Base-by-base conservation (phyloP, 2,797 vertebrate species). In the Pogoniulus pusillus region DNA sequence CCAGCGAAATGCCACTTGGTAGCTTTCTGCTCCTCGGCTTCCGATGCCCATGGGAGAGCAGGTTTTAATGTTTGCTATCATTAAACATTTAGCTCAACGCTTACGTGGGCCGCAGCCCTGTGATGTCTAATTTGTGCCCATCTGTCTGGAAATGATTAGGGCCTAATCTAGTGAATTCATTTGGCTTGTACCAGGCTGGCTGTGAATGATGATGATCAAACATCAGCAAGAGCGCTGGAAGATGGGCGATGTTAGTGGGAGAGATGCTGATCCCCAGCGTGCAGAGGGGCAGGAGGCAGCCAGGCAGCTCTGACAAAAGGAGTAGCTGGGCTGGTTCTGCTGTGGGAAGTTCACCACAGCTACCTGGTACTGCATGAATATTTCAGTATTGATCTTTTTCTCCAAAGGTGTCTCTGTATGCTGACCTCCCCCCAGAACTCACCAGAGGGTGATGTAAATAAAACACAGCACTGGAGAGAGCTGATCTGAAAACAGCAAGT, bases 141-240 rank as follows among this genome's bases (percentile, higher is more conserved):
- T 91, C 83, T 96, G 91, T 41, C 89, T 58, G 16, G 54, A 68
- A 79, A 75, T 66, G 53, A 59, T 88, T 64, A 85, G 78, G 69
- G 69, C 55, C 62, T 74, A 37, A 93, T 68, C 54, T 34, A 32
- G 22, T 24, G 54, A 70, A 83, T 82, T 82, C 62, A 62, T 10
- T 11, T 18, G 65, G 58, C 54, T 90, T 43, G 27, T 6, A 2
- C 27, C 9, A 58, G 73, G 68, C 45, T 30, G 37, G 4, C n/a
- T 15, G 75, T 64, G 72, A 82, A 84, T 80, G 6, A 13, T 0
- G 82, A 58, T 7, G 59, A 43, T 18, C 54, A 54, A 79, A 12
- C 3, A 62, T n/a, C 66, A 73, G 15, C 29, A 45, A 4, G 74
- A 22, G n/a, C 3, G 30, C 49, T n/a, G 47, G 51, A 22, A 73